phyloP scores from a whole-genome alignment of 2,113 vertebrate species.

The Plestiodon gilberti region DNA sequence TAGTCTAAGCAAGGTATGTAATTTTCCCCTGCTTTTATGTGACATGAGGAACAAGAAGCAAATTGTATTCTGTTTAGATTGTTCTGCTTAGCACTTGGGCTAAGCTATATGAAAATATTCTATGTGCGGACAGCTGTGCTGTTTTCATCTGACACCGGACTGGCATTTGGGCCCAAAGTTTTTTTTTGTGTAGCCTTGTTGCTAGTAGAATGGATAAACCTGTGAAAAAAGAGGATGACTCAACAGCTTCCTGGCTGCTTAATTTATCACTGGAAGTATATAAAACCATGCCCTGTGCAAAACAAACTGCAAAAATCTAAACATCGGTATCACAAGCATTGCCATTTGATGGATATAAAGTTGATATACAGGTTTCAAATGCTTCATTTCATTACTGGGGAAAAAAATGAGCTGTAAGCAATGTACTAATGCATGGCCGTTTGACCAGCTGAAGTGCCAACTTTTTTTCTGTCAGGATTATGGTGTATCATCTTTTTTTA shows the following conservation, averaged over 20 bases:
- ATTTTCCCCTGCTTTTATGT: no score
- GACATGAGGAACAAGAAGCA: neutral
- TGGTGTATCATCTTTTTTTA: slow-evolving; percentile 12
- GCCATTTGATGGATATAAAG: slow-evolving; percentile 42
- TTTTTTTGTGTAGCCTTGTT: slow-evolving; percentile 17
- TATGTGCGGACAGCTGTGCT: fast-evolving
- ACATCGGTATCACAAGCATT: slow-evolving; percentile 50
- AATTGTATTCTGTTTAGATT: neutral
- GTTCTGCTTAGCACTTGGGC: neutral
- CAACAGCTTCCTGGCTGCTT: slow-evolving; percentile 21
- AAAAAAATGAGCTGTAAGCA: neutral
- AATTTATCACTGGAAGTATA: slow-evolving; percentile 21
- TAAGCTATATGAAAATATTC: neutral
- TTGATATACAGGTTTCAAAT: slow-evolving; percentile 1
- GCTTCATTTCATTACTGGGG: neutral
- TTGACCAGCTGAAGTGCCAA: neutral
- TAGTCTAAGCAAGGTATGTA: neutral
- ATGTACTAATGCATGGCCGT: slow-evolving; percentile 32
- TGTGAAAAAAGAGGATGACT: slow-evolving; percentile 4
- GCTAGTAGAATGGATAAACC: neutral
- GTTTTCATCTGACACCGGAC: neutral
- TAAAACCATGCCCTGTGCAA: slow-evolving; percentile 45
- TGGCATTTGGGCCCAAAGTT: neutral
- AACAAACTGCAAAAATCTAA: slow-evolving; percentile 38
- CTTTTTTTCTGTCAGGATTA: slow-evolving; percentile 23